Base-by-base conservation (phyloP, 2,797 vertebrate species). In the Sebastes matsubarae region DNA sequence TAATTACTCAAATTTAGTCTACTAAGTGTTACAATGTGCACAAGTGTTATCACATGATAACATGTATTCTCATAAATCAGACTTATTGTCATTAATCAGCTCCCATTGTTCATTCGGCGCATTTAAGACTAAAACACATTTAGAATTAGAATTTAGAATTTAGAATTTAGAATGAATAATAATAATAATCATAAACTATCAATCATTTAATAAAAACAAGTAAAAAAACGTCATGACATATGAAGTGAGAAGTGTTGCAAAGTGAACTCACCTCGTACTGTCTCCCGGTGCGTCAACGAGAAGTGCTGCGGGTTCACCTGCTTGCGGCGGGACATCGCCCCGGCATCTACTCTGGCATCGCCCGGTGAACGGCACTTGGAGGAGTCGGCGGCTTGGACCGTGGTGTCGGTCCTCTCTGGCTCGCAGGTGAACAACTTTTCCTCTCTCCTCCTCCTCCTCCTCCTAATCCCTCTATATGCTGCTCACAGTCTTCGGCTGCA, bases 241-340 rank as follows among this genome's bases (percentile, higher is more conserved):
- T 13, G 4, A 65, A 27, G 32, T 34, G 32, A 27, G n/a, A 36
- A 18, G 55, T 52, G 1, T 20, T 22, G 16, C 8, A 25, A 91
- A 24, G 27, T 14, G 11, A 80, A 96, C 98, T 98, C 97, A 99
- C 98, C 97, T 96, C 96, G 96, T 94, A 96, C 93, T 93, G 96
- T 97, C 94, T 99, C 98, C 96, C 98, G 96, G 96, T 97, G 97
- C 94, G 97, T 94, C 93, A 96, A 93, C 90, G 95, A 97, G 94
- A 99, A 97, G 97, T 99, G 98, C 97, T 99, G 98, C 95, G 98
- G 98, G 95, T 99, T 98, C 96, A 98, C 98, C 97, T 99, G 98
- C 97, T 99, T 99, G 96, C 98, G 98, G 96, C 98, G 98, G 98
- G 98, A 99, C 98, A 99, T 99, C 95, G 97, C 97, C 98, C 97